These are phyloP conservation scores for Teleopsis dalmanni DNA, from an alignment of 1,140 invertebrate species.

Conservation along the genomic window DNA sequence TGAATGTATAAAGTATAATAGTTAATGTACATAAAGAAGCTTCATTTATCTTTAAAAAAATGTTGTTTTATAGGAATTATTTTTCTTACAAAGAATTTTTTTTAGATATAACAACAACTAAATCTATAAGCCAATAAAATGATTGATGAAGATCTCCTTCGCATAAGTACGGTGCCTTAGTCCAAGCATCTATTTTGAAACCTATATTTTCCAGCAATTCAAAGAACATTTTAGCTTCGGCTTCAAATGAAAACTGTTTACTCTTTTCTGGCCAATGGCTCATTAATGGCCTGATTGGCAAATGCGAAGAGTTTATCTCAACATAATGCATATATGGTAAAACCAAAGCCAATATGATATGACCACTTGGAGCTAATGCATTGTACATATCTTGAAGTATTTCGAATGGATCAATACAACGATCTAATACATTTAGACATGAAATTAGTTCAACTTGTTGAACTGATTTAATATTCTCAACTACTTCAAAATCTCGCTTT, in stretches of 20 bases:
- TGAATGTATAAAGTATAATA: too few species aligned
- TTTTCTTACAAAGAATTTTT: too few species aligned
- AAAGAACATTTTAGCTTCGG: slow-evolving; percentile 36
- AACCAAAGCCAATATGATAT: slow-evolving; percentile 71
- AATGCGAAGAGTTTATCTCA: slow-evolving; percentile 52
- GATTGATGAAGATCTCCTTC: slow-evolving; percentile 82
- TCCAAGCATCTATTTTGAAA: slow-evolving; percentile 68
- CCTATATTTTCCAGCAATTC: slow-evolving; percentile 47
- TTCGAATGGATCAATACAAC: slow-evolving; percentile 69
- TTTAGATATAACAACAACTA: slow-evolving; percentile 61
- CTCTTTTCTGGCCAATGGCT: slow-evolving; percentile 21
- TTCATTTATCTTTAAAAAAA: too few species aligned
- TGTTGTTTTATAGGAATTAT: too few species aligned
- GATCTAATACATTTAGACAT: slow-evolving; percentile 80
- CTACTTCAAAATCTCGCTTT: slow-evolving; percentile 56
- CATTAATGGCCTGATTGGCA: slow-evolving; percentile 35
- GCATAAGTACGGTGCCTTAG: slow-evolving; percentile 83
- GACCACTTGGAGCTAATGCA: slow-evolving; percentile 59
- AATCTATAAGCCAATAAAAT: slow-evolving; percentile 83
- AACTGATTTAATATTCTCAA: slow-evolving; percentile 28
- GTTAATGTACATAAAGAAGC: too few species aligned
- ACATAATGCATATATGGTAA: slow-evolving; percentile 83
- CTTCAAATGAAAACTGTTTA: slow-evolving; percentile 29
- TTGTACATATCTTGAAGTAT: slow-evolving; percentile 61
- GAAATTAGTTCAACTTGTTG: slow-evolving; percentile 54